Evolutionary conservation across 2,888 invertebrate species (phyloP).

Genomic region (Amphiduros pacificus): DNA sequence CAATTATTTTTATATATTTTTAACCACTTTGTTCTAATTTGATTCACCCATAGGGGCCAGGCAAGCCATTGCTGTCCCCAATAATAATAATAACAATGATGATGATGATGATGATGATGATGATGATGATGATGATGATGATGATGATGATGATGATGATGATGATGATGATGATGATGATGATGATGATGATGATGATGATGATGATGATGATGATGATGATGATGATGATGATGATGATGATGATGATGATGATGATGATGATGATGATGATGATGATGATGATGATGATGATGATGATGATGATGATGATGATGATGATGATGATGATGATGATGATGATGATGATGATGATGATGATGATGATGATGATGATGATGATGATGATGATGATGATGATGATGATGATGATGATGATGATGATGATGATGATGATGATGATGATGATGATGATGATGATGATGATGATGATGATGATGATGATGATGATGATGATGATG

Average conservation of each 20-base stretch:
- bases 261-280: background rate
- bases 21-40: too few relatives aligned
- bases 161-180: background rate
- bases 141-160: conserved; percentile 4
- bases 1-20: too few relatives aligned
- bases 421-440: background rate
- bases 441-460: background rate
- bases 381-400: background rate
- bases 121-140: conserved; percentile 1
- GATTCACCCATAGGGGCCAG: too few relatives aligned
- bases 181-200: conserved; percentile 5
- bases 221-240: conserved; percentile 11
- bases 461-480: too few relatives aligned
- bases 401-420: background rate
- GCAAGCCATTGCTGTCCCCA: background rate
- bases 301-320: conserved; percentile 11
- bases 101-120: background rate
- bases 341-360: background rate
- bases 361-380: background rate
- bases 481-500: too few relatives aligned
- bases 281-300: conserved; percentile 2
- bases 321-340: conserved; percentile 3
- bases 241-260: conserved; percentile 9
- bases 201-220: conserved; percentile 9
- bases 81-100: background rate